phyloP scores from a whole-genome alignment of 2,888 invertebrate genomes.

The Uropetala carovei region DNA sequence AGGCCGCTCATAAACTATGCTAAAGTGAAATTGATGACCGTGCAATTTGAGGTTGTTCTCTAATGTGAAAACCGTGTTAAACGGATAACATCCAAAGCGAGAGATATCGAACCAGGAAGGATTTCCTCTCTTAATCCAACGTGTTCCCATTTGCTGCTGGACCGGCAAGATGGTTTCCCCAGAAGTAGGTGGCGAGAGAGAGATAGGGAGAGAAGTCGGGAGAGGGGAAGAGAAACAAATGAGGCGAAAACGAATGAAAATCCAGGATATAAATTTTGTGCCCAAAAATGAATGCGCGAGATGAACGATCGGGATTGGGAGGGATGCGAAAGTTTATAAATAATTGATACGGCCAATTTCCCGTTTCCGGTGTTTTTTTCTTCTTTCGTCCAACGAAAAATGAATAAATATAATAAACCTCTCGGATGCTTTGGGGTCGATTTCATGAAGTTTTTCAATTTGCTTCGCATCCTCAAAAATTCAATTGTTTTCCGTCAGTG shows the following conservation, averaged over 20 bases:
- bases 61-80: no score
- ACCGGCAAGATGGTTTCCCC: no score
- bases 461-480: not conserved
- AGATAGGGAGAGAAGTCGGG: not conserved
- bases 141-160: no score
- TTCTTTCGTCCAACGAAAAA: not conserved
- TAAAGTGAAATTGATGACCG: no score
- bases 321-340: not conserved
- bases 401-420: not conserved
- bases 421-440: not conserved
- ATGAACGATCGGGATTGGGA: not conserved
- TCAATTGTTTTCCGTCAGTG: not conserved
- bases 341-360: not conserved
- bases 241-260: not conserved
- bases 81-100: no score
- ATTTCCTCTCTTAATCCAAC: no score
- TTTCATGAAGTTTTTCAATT: not conserved
- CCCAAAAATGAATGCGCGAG: not conserved
- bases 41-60: no score
- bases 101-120: no score
- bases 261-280: not conserved
- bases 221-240: not conserved
- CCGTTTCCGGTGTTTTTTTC: not conserved
- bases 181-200: not conserved
- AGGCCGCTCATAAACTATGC: no score